Base-by-base conservation (phyloP, 2,888 invertebrate genomes). In the Limnephilus marmoratus region DNA sequence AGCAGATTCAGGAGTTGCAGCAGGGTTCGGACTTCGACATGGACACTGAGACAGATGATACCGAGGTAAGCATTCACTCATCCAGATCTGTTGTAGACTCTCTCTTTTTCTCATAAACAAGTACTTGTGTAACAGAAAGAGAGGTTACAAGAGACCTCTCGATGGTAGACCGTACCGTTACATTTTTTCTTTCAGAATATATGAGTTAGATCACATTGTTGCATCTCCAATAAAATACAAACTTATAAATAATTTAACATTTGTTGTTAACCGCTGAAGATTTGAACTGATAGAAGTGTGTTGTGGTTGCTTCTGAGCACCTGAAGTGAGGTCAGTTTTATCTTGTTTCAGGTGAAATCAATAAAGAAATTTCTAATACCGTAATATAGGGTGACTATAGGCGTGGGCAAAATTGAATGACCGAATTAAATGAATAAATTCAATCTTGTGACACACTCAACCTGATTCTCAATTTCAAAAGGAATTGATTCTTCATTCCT, bases 21-120 rank as follows among this genome's bases (percentile, higher is more conserved):
- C 96, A 97, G 94, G 97, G 97, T 87, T 97, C 97, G 0, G 98
- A 97, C 94, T 97, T 98, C 89, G 98, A 98, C 94, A 96, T 98
- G 85, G 98, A 98, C 94, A 98, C 98, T 0, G 98, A 98, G 95
- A 98, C 98, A 0, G 98, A 98, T 95, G 98, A 98, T 94, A 97
- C 97, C 12, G 97, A 97, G 95, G 96, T 96, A 93, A 95, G 94
- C 92, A 83, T 81, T 90, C 15, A 9, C 15, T 37, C 31, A 81
- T 68, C 53, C 53, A 18, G 24, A 18, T 18, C 53, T 68, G 53
- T 7, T 68, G 53, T 18, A 68, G 1, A 2, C 81, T 29, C 29
- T 29, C 81, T n/a, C n/a, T n/a, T n/a, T 31, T 81, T 81, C 29
- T 29, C 81, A 81, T 29, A 82, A 31, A 82, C 13, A 82, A 82